Evolutionary conservation across 2,888 invertebrate species (phyloP).

Genomic region (Cataglyphis albicans): DNA sequence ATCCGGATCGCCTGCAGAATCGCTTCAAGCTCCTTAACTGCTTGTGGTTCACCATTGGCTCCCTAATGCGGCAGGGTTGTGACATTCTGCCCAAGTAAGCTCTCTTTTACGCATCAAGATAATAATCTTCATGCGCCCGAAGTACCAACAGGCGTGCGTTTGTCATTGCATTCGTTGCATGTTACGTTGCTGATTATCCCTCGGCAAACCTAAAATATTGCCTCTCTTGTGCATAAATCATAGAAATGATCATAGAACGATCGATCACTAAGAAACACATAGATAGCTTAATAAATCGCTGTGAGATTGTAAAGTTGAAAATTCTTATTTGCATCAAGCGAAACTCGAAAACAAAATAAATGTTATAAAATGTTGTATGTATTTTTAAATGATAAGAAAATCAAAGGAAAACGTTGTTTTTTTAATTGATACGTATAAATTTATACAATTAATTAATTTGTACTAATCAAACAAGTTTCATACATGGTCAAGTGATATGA

Average conservation of each 20-base stretch:
- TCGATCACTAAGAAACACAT: background rate
- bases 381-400: background rate
- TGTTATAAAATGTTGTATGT: background rate
- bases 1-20: conserved; percentile 94
- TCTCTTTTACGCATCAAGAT: conserved; percentile 70
- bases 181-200: conserved; percentile 20
- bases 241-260: background rate
- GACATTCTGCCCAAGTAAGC: conserved; percentile 97
- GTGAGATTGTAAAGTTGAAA: background rate
- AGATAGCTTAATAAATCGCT: background rate
- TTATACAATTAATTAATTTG: background rate
- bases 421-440: background rate
- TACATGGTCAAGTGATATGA: background rate
- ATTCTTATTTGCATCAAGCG: background rate
- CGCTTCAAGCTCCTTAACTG: conserved; percentile 97
- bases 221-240: background rate
- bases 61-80: conserved; percentile 98
- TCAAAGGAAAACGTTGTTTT: background rate
- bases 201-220: background rate
- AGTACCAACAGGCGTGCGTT: background rate
- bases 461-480: background rate
- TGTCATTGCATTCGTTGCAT: conserved; percentile 30
- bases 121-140: conserved; percentile 27
- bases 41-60: conserved; percentile 99
- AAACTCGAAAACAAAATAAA: background rate